phyloP scores from a whole-genome alignment of 64 coral and sea anemone species.

The Orbicella faveolata region DNA sequence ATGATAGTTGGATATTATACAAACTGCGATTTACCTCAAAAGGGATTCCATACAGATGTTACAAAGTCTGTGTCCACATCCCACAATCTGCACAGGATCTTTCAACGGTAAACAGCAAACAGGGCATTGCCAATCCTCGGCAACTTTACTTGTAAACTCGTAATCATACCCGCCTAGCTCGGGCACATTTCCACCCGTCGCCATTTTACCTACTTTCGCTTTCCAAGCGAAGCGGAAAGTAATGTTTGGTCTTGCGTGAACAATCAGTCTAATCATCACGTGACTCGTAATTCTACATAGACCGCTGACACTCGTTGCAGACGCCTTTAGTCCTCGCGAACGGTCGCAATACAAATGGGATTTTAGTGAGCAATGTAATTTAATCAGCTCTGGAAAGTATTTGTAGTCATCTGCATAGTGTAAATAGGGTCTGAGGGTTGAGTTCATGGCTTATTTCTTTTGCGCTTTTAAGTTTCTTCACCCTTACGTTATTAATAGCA shows the following conservation, averaged over 20 bases:
- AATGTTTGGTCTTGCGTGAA: neutral
- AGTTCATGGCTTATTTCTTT: no score
- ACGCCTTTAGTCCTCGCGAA: no score
- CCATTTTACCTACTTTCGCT: slow-evolving; percentile 27
- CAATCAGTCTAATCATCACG: no score
- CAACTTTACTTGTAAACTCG: slow-evolving; percentile 58
- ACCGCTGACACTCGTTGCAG: no score
- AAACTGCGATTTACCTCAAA: neutral
- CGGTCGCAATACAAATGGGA: no score
- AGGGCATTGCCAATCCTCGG: slow-evolving; percentile 52
- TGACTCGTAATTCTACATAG: no score
- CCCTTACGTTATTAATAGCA: no score
- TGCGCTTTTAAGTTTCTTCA: no score
- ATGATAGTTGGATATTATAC: neutral
- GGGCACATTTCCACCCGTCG: neutral
- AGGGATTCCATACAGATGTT: slow-evolving; percentile 52
- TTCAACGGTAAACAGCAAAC: slow-evolving; percentile 45
- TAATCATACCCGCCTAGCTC: slow-evolving; percentile 44
- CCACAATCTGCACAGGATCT: slow-evolving; percentile 59
- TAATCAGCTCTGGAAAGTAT: no score
- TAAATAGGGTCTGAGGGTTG: no score
- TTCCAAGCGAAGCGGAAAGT: neutral
- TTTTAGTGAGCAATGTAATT: no score
- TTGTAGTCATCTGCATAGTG: no score
- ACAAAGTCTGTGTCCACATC: slow-evolving; percentile 73